Base-by-base conservation (phyloP, 1,140 invertebrate species). In the Cepaea nemoralis region DNA sequence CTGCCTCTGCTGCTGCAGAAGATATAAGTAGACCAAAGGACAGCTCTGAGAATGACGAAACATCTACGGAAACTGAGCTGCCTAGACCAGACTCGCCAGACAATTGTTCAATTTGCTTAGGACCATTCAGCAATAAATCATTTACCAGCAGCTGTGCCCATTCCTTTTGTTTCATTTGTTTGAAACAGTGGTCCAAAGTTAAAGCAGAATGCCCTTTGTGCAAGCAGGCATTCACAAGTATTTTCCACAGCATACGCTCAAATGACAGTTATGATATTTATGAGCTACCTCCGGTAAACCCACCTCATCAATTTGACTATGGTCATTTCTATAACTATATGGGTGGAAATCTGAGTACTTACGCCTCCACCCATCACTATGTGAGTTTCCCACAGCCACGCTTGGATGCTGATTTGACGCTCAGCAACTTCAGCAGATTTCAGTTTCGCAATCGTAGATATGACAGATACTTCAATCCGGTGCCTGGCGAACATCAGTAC, bases 191-290 rank as follows among this genome's bases (percentile, higher is more conserved):
- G 97, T 97, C 97, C 48, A 98, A 97, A 93, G 95, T 98, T 14
- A 98, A 98, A 91, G 93, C 96, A 22, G 97, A 96, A 88, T 99
- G 97, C 91, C 97, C 97, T 6, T 92, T 99, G 0, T 99, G 97
- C 91, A 98, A 98, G 87, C 95, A 97, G 88, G 93, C 94, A 8
- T 98, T 98, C 89, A 95, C 94, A 85, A 95, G 95, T 8, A 98
- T 98, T 50, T 96, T 98, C 84, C 96, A 98, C 89, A 98, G 97
- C 94, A 95, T 98, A 5, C 94, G 95, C 84, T 96, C 95, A 0
- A 94, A 95, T 89, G 93, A 95, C 83, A 95, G 97, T 86, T 98
- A 96, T 91, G 96, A 98, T 55, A 80, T 80, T 45, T 80, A 71
- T 73, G 67, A 80, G 12, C 69, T 80, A 24, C 78, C 78, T 80